Conservation (phyloP, 53 echinoderm and acorn worm species). For the Astropecten irregularis region DNA sequence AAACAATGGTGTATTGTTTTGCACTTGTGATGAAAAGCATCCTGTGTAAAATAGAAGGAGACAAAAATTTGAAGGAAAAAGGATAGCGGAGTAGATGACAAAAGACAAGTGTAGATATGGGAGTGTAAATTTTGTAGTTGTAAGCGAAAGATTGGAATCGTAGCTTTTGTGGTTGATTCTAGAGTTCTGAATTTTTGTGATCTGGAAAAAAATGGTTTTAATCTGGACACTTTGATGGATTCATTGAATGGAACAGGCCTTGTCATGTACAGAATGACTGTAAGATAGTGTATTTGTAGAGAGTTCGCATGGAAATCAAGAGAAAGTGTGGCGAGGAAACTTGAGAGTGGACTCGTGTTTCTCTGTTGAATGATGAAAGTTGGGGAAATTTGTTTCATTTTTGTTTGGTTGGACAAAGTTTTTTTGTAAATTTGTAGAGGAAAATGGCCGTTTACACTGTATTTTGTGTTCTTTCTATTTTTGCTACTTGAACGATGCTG, state of each 20-base stretch:
- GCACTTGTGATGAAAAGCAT: neutral
- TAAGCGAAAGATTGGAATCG: neutral
- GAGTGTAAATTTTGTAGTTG: neutral
- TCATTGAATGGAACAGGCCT: neutral
- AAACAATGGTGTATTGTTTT: neutral
- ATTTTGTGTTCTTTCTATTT: conserved; percentile 27
- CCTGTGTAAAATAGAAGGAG: neutral
- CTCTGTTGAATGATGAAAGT: neutral
- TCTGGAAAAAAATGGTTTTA: neutral
- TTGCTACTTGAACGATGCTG: conserved; percentile 47
- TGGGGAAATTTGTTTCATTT: neutral
- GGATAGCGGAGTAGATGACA: no score
- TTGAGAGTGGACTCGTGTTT: neutral
- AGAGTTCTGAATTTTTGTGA: neutral
- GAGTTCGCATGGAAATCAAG: neutral
- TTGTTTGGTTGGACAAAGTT: neutral
- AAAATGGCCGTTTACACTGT: conserved; percentile 29
- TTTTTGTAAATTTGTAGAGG: conserved; percentile 38
- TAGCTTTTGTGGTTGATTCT: neutral
- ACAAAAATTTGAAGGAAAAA: neutral
- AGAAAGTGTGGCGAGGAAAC: neutral
- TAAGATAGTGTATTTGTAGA: conserved; percentile 31
- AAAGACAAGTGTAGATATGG: no score
- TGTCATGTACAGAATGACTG: neutral
- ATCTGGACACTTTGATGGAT: neutral